These are phyloP conservation scores for Mus minutoides DNA, from an alignment of 2,797 vertebrate genomes.

Conservation along the genomic window DNA sequence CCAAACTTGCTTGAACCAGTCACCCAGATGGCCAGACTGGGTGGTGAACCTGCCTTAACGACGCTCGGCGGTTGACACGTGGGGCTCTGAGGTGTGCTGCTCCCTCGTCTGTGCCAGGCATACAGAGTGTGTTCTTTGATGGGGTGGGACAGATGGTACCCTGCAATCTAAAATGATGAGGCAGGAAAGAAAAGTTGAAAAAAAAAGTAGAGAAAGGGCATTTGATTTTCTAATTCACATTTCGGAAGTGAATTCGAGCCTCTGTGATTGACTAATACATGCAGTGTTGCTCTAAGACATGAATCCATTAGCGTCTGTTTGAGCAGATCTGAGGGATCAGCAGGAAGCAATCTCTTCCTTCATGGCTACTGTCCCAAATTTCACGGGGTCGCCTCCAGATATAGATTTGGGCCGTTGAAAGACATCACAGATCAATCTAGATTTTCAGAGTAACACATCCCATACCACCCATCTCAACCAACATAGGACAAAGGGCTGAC, in stretches of 20 bases:
- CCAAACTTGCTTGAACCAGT: constrained; percentile 68
- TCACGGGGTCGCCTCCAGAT: constrained; percentile 82
- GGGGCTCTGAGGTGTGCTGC: constrained; percentile 81
- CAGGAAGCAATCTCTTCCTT: constrained; percentile 89
- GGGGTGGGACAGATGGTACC: constrained; percentile 78
- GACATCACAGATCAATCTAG: constrained; percentile 69
- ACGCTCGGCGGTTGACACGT: constrained; percentile 66
- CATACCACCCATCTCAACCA: constrained; percentile 50
- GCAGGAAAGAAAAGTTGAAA: constrained; percentile 37
- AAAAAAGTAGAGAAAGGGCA: constrained; percentile 67
- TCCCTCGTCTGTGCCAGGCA: constrained; percentile 84
- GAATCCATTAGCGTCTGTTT: constrained; percentile 87
- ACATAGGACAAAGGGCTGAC: constrained; percentile 54
- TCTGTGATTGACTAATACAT: constrained; percentile 84
- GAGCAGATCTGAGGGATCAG: constrained; percentile 88
- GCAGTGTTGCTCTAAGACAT: constrained; percentile 85
- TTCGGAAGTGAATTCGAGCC: constrained; percentile 84
- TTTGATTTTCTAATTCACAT: constrained; percentile 79
- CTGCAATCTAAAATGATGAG: constrained; percentile 75
- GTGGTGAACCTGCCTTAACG: constrained; percentile 74
- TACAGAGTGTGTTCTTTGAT: constrained; percentile 78
- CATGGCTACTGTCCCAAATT: constrained; percentile 84
- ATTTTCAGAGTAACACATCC: constrained; percentile 65
- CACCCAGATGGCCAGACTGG: constrained; percentile 82
- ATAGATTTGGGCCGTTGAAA: constrained; percentile 68